Conservation (phyloP, 2,113 vertebrate species). For the Oryctolagus cuniculus region DNA sequence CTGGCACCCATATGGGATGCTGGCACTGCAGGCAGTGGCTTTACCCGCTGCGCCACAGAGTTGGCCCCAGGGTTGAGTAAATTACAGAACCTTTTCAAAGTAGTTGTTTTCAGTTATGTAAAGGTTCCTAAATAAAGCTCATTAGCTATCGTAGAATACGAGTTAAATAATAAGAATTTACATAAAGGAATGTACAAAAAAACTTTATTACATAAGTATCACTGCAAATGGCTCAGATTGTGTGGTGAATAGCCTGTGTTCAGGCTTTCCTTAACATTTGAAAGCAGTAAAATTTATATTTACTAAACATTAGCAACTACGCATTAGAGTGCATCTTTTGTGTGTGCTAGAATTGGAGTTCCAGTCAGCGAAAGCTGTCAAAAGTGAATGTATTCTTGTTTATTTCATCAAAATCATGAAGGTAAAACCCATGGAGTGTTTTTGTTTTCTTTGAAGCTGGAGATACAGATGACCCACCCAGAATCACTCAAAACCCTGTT, state of each 20-base stretch:
- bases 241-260: background rate
- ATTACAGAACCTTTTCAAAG: conserved; percentile 12
- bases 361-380: background rate
- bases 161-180: background rate
- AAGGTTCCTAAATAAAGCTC: background rate
- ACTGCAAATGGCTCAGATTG: background rate
- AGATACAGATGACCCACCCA: conserved; percentile 98
- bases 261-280: background rate
- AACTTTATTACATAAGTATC: background rate
- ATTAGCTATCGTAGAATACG: background rate
- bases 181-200: no score
- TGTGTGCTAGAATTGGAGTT: background rate
- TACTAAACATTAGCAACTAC: background rate
- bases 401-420: background rate
- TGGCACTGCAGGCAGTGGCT: no score
- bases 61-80: no score
- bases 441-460: conserved; percentile 90
- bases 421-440: conserved; percentile 45
- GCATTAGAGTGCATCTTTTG: background rate
- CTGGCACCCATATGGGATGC: no score
- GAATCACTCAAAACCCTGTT: conserved; percentile 98
- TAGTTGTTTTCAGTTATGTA: background rate
- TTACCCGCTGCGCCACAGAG: no score
- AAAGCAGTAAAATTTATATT: background rate
- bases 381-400: background rate